These are phyloP conservation scores for Python bivittatus DNA, from an alignment of 2,113 vertebrate genomes.

Conservation along the genomic window DNA sequence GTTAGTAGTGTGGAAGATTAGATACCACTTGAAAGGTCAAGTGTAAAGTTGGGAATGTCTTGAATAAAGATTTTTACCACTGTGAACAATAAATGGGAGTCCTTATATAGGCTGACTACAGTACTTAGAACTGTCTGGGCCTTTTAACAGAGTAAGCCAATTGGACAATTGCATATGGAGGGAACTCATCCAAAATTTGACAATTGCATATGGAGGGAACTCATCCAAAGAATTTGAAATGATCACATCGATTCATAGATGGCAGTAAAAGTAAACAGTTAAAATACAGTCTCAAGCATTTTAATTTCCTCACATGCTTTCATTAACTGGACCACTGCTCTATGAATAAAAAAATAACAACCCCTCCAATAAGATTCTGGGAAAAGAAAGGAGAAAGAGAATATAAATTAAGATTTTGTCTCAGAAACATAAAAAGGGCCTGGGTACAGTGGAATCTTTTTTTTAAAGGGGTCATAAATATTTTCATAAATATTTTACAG, in stretches of 20 bases:
- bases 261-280: not conserved
- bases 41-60: not conserved
- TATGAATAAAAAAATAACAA: too few relatives aligned
- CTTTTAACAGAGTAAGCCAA: not conserved
- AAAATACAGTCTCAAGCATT: not conserved
- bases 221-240: not conserved
- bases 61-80: not conserved
- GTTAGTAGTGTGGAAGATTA: not conserved
- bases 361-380: too few relatives aligned
- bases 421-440: too few relatives aligned
- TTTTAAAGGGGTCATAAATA: too few relatives aligned
- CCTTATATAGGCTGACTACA: not conserved
- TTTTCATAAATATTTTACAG: too few relatives aligned
- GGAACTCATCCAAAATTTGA: not conserved
- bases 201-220: not conserved
- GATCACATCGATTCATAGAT: not conserved
- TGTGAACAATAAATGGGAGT: not conserved
- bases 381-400: too few relatives aligned
- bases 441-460: too few relatives aligned
- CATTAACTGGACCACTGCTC: too few relatives aligned
- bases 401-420: too few relatives aligned
- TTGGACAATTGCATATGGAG: not conserved
- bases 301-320: too few relatives aligned
- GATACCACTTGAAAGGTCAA: not conserved
- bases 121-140: not conserved